phyloP scores from a whole-genome alignment of 2,888 invertebrate genomes.

The Ellobium chinense region DNA sequence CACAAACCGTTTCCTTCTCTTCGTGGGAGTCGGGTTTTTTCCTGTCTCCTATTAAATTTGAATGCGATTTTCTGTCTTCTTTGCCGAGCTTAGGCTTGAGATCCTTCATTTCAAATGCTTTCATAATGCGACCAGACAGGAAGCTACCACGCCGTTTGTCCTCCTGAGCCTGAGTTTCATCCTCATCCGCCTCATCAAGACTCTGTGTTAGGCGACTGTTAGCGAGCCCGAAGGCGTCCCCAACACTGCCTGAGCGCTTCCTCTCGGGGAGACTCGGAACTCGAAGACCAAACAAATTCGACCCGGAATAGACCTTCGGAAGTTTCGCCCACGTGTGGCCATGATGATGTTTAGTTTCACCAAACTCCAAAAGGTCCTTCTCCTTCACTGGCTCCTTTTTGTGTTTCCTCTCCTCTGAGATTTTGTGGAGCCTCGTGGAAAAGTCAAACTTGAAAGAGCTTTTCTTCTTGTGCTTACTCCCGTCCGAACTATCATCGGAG shows the following conservation, averaged over 20 bases:
- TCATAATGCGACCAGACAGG: slow-evolving; percentile 49
- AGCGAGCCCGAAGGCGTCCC: slow-evolving; percentile 53
- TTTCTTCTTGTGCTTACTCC: slow-evolving; percentile 69
- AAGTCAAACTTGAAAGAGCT: slow-evolving; percentile 71
- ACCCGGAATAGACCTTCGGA: slow-evolving; percentile 71
- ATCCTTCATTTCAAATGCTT: slow-evolving; percentile 49
- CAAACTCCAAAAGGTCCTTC: slow-evolving; percentile 55
- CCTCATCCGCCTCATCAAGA: slow-evolving; percentile 51
- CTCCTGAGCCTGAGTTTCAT: neutral
- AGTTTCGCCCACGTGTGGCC: slow-evolving; percentile 59
- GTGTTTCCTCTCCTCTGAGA: slow-evolving; percentile 70
- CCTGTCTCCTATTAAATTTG: slow-evolving; percentile 1
- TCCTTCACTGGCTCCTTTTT: slow-evolving; percentile 66
- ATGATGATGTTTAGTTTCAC: slow-evolving; percentile 54
- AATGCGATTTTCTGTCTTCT: slow-evolving; percentile 21
- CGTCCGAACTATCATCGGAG: slow-evolving; percentile 73
- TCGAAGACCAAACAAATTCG: slow-evolving; percentile 70
- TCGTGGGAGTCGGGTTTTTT: slow-evolving; percentile 25
- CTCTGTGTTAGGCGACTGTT: slow-evolving; percentile 43
- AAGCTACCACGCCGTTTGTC: slow-evolving; percentile 54
- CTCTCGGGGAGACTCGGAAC: slow-evolving; percentile 66
- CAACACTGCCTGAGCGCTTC: slow-evolving; percentile 72
- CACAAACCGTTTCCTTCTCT: slow-evolving; percentile 30
- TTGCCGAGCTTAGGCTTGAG: slow-evolving; percentile 41
- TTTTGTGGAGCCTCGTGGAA: slow-evolving; percentile 68